Evolutionary conservation across 37 sponge, comb jelly and placozoan genomes (phyloP).

Genomic region (Hexactinellida sp.): DNA sequence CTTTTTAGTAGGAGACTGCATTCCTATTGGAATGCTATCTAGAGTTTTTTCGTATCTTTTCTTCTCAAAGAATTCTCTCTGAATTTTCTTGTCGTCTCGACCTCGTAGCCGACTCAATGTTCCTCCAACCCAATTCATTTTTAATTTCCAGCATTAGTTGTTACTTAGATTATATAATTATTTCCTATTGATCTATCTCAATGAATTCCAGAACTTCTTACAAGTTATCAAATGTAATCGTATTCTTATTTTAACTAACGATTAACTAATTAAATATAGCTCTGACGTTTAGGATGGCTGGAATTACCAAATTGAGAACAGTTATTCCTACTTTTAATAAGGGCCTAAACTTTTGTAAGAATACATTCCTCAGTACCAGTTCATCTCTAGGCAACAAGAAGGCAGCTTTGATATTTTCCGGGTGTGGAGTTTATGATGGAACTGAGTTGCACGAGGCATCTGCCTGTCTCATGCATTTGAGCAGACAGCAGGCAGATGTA

Average conservation of each 20-base stretch:
- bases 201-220: neutral
- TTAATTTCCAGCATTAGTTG: neutral
- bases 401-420: constrained; percentile 49
- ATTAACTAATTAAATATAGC: too few species aligned
- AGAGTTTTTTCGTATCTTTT: constrained; percentile 5
- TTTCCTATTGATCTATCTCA: neutral
- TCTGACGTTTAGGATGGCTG: neutral
- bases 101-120: neutral
- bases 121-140: constrained; percentile 5
- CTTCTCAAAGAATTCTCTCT: constrained; percentile 11
- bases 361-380: neutral
- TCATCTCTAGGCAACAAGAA: neutral
- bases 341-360: neutral
- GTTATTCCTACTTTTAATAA: neutral
- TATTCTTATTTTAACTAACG: neutral
- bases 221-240: neutral
- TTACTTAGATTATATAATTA: neutral
- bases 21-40: neutral
- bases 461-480: constrained; percentile 61
- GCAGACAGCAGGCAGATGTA: constrained; percentile 41
- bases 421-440: constrained; percentile 87
- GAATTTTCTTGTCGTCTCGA: constrained; percentile 12
- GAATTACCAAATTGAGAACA: neutral
- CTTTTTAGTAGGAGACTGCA: neutral
- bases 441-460: constrained; percentile 77